Conservation (phyloP, 2,888 invertebrate genomes). For the Sepioteuthis lessoniana region DNA sequence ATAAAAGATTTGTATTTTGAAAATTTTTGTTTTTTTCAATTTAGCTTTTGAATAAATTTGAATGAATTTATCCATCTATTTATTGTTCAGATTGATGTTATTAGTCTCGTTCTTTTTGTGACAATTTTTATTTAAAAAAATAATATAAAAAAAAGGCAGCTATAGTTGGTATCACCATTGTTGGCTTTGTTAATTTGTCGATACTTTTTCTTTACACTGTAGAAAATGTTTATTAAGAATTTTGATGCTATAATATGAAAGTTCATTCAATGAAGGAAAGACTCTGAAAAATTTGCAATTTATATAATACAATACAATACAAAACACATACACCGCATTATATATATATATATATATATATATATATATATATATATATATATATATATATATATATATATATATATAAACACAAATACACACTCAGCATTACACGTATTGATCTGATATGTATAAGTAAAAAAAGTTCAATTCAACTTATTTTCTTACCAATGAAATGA, state of each 20-base stretch:
- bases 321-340: too few species aligned
- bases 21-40: not conserved
- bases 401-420: too few species aligned
- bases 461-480: too few species aligned
- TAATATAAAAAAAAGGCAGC: not conserved
- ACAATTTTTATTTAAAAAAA: not conserved
- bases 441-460: too few species aligned
- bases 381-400: too few species aligned
- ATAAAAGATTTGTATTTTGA: not conserved
- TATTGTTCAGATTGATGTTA: not conserved
- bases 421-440: too few species aligned
- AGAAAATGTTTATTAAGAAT: not conserved
- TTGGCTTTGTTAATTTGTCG: not conserved
- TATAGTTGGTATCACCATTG: not conserved
- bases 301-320: too few species aligned
- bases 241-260: not conserved
- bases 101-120: not conserved
- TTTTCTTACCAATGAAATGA: too few species aligned
- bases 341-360: too few species aligned
- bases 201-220: not conserved
- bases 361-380: too few species aligned
- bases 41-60: not conserved
- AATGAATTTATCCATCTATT: not conserved
- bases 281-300: not conserved
- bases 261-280: not conserved